Conservation (phyloP, 2,888 invertebrate species). For the Allygus modestus region DNA sequence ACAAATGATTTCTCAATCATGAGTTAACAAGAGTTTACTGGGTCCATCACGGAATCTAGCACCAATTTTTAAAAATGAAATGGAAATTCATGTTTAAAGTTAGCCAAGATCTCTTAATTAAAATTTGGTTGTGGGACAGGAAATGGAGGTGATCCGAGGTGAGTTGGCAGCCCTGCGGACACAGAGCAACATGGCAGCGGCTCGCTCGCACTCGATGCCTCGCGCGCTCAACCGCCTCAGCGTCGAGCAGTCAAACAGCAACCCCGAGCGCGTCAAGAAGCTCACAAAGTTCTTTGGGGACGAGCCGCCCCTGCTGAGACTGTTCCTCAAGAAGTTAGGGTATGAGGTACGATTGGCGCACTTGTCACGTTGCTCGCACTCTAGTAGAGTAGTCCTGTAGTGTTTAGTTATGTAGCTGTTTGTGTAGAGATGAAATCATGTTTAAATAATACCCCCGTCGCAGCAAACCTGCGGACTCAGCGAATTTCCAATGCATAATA, state of each 20-base stretch:
- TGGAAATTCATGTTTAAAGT: too few species aligned
- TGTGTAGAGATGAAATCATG: too few species aligned
- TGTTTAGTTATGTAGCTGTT: too few species aligned
- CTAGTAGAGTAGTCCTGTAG: constrained; percentile 62
- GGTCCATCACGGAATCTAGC: too few species aligned
- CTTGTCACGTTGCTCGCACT: constrained; percentile 1
- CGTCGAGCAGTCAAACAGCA: constrained; percentile 81
- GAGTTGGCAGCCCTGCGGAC: constrained; percentile 88
- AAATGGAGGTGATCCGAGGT: constrained; percentile 91
- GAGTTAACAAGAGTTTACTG: too few species aligned
- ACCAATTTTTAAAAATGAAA: too few species aligned
- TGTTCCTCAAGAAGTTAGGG: constrained; percentile 93
- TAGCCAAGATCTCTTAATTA: too few species aligned
- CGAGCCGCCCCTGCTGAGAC: constrained; percentile 92
- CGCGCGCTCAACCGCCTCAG: constrained; percentile 72
- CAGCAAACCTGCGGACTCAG: too few species aligned
- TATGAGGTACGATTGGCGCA: constrained; percentile 83
- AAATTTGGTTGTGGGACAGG: too few species aligned
- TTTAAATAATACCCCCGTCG: too few species aligned
- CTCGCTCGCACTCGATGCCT: constrained; percentile 79
- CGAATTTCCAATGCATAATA: too few species aligned
- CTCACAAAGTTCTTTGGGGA: constrained; percentile 96
- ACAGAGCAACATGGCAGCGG: constrained; percentile 80
- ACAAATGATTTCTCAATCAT: too few species aligned
- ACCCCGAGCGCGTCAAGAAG: constrained; percentile 91